Conservation (phyloP, 2,797 vertebrate species). For the Podarcis siculus region DNA sequence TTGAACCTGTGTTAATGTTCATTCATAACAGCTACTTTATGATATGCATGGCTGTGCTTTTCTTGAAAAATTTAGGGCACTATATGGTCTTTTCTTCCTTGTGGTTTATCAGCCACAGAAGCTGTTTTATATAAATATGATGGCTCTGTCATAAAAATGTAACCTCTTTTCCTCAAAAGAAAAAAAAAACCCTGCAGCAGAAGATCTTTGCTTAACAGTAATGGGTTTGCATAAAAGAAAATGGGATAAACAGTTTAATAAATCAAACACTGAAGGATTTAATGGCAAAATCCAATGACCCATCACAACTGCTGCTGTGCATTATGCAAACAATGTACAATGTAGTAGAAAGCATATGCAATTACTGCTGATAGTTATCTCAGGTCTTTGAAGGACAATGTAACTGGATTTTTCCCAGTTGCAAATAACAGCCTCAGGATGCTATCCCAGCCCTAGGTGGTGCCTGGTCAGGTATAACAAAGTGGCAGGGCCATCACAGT, state of each 20-base stretch:
- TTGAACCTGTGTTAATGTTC: slow-evolving; percentile 39
- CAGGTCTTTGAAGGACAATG: slow-evolving; percentile 53
- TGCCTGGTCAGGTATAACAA: not conserved
- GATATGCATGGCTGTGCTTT: slow-evolving; percentile 12
- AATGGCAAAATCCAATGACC: slow-evolving; percentile 71
- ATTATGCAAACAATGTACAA: slow-evolving; percentile 46
- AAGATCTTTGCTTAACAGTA: slow-evolving; percentile 63
- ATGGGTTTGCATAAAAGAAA: slow-evolving; percentile 66
- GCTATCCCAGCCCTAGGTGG: slow-evolving; percentile 27
- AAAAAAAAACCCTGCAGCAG: slow-evolving; percentile 28
- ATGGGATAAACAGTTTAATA: slow-evolving; percentile 67
- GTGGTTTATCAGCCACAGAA: slow-evolving; percentile 53
- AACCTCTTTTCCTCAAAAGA: slow-evolving; percentile 21
- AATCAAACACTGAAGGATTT: slow-evolving; percentile 68
- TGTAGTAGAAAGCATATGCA: slow-evolving; percentile 55
- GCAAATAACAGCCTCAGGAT: slow-evolving; percentile 56
- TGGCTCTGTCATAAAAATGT: slow-evolving; percentile 58
- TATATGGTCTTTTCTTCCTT: slow-evolving; percentile 28
- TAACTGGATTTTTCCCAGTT: slow-evolving; percentile 57
- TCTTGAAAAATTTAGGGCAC: slow-evolving; percentile 32
- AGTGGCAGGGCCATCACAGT: not conserved
- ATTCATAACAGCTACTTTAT: slow-evolving; percentile 18
- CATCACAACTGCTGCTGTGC: slow-evolving; percentile 55
- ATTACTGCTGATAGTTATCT: slow-evolving; percentile 71
- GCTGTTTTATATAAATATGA: slow-evolving; percentile 65